A percentile compares a stretch with the other conserved stretches of the same genome.
Evolutionary conservation across 2,797 vertebrate species (phyloP).

Genomic region (Erethizon dorsatum): DNA sequence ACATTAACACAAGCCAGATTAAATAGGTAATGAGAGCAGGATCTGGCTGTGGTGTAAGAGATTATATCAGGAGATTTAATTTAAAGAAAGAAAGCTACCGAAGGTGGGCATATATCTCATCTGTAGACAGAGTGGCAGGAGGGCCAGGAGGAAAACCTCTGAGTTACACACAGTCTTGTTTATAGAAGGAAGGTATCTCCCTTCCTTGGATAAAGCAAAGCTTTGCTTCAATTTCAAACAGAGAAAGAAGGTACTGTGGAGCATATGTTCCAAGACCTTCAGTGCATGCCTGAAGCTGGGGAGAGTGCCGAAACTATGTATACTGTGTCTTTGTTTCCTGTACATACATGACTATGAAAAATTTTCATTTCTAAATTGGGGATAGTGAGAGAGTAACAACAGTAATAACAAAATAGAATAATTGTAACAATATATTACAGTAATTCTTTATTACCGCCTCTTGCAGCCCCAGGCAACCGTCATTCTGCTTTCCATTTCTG

Average conservation of each 20-base stretch:
- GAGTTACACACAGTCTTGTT: background rate
- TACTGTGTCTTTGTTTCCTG: background rate
- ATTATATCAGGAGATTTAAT: background rate
- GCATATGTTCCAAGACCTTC: background rate
- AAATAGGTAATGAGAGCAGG: background rate
- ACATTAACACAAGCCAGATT: constrained; percentile 54
- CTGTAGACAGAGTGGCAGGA: background rate
- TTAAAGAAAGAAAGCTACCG: constrained; percentile 24
- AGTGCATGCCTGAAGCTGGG: background rate
- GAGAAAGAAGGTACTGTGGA: background rate
- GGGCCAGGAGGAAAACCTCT: background rate
- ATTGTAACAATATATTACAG: background rate
- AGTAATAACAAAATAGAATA: background rate
- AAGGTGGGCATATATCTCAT: background rate
- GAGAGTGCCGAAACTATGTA: background rate
- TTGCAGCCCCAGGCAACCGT: background rate
- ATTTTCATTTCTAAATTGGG: background rate
- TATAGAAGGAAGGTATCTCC: background rate
- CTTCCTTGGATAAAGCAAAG: constrained; percentile 46
- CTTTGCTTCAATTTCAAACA: background rate
- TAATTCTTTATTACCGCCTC: background rate
- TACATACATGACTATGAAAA: background rate
- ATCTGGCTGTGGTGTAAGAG: background rate
- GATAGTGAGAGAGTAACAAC: background rate
- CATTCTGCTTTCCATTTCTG: background rate